These are phyloP conservation scores for Eptesicus fuscus DNA, from an alignment of 2,113 vertebrate species.

Conservation along the genomic window DNA sequence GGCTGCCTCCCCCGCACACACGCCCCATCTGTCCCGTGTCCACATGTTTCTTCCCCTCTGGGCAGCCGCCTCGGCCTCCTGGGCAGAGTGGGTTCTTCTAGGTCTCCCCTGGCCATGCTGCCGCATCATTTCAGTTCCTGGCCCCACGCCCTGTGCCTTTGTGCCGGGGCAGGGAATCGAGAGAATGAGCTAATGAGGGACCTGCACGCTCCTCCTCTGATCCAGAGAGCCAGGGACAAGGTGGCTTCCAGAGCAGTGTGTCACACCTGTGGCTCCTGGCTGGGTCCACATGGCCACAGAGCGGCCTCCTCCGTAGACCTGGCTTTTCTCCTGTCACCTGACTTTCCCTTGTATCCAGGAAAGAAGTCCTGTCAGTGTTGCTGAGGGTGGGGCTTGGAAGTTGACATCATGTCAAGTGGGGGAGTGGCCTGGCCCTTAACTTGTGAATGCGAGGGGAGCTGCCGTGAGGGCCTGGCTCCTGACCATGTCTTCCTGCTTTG, in stretches of 20 bases:
- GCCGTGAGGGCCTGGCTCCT: neutral
- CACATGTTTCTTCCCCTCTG: neutral
- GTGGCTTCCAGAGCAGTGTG: rapidly evolving
- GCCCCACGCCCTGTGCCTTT: neutral
- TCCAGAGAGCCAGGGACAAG: neutral
- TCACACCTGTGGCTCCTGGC: neutral
- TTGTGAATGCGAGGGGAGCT: neutral
- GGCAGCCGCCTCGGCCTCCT: neutral
- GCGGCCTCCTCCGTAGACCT: too few relatives aligned
- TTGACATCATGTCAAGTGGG: neutral
- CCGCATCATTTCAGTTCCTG: rapidly evolving
- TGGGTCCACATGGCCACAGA: too few relatives aligned
- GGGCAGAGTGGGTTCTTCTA: neutral
- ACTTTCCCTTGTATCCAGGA: neutral
- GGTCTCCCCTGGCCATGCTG: neutral
- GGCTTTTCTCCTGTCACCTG: neutral
- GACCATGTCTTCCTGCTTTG: neutral
- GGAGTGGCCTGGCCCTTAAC: neutral
- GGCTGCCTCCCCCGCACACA: neutral
- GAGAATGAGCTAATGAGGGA: neutral
- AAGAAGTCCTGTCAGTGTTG: neutral
- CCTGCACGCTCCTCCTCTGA: neutral
- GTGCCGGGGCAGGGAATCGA: neutral
- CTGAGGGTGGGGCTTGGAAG: neutral
- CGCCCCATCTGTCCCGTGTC: rapidly evolving